Percentiles rank a stretch among this genome's conserved stretches.
These are phyloP conservation scores for Xylocopa sonorina DNA, from an alignment of 1,140 invertebrate genomes.

Conservation along the genomic window DNA sequence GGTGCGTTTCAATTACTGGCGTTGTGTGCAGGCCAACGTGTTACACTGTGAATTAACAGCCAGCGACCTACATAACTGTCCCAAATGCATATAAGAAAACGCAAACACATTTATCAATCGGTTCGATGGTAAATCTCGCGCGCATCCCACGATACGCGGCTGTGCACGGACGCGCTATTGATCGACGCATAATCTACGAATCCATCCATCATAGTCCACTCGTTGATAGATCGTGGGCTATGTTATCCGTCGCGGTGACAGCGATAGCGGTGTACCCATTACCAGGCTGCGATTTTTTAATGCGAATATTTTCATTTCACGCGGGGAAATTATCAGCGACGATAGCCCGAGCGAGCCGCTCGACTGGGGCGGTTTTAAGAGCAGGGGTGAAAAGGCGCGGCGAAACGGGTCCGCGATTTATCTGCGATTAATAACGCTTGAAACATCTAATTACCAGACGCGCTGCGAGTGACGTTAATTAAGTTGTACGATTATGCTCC, in stretches of 20 bases:
- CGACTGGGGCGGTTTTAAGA: too few relatives aligned
- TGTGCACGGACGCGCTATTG: constrained; percentile 16
- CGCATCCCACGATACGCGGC: constrained; percentile 13
- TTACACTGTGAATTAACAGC: background rate
- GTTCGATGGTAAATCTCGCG: constrained; percentile 30
- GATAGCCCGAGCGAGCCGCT: too few relatives aligned
- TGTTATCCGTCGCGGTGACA: constrained; percentile 22
- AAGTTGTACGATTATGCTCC: too few relatives aligned
- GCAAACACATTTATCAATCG: constrained; percentile 45
- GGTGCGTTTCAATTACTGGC: background rate
- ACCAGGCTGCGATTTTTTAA: constrained; percentile 13
- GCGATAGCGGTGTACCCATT: constrained; percentile 29
- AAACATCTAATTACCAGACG: too few relatives aligned
- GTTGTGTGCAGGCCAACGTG: too few relatives aligned
- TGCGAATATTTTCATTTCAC: constrained; percentile 21
- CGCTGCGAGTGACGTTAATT: too few relatives aligned
- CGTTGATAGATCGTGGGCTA: constrained; percentile 48
- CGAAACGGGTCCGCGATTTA: too few relatives aligned
- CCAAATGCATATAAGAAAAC: constrained; percentile 39
- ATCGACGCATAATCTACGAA: constrained; percentile 50
- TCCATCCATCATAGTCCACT: constrained; percentile 48
- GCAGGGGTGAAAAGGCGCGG: too few relatives aligned
- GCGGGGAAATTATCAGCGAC: too few relatives aligned
- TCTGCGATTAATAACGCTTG: too few relatives aligned
- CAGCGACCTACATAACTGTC: background rate